A percentile compares a stretch with the other conserved stretches of the same genome.
phyloP scores from a whole-genome alignment of 2,888 invertebrate species.

The Xylocampa areola region DNA sequence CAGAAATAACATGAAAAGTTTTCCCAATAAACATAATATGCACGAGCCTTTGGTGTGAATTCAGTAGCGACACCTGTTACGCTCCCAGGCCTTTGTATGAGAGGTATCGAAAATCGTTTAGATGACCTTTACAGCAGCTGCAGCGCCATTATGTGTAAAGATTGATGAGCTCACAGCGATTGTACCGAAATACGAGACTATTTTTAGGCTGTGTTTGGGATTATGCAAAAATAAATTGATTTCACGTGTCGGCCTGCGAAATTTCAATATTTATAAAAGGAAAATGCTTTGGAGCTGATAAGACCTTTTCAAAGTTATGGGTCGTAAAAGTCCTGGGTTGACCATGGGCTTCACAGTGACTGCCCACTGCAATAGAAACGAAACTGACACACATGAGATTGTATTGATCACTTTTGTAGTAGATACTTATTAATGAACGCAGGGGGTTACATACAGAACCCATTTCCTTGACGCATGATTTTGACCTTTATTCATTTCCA shows the following conservation, averaged over 20 bases:
- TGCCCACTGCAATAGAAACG: no score
- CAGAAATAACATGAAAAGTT: not conserved
- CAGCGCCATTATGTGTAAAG: conserved; percentile 29
- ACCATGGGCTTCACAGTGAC: no score
- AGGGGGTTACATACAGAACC: no score
- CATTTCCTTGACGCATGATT: no score
- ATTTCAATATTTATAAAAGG: not conserved
- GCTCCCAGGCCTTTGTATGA: conserved; percentile 12
- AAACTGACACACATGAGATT: no score
- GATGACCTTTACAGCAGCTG: conserved; percentile 31
- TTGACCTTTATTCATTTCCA: no score
- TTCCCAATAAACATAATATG: not conserved
- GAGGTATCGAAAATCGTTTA: conserved; percentile 33
- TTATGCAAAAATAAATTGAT: not conserved
- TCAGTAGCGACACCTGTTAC: conserved; percentile 44
- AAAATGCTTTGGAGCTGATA: not conserved
- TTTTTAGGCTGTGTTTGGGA: not conserved
- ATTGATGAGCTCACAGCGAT: conserved; percentile 38
- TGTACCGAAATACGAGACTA: conserved; percentile 2
- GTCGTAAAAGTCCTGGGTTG: no score
- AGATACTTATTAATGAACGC: no score
- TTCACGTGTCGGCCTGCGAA: not conserved
- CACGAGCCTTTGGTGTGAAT: conserved; percentile 20
- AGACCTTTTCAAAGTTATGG: not conserved
- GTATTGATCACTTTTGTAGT: no score